Base-by-base conservation (phyloP, 1,140 invertebrate genomes). In the Leptinotarsa texana region DNA sequence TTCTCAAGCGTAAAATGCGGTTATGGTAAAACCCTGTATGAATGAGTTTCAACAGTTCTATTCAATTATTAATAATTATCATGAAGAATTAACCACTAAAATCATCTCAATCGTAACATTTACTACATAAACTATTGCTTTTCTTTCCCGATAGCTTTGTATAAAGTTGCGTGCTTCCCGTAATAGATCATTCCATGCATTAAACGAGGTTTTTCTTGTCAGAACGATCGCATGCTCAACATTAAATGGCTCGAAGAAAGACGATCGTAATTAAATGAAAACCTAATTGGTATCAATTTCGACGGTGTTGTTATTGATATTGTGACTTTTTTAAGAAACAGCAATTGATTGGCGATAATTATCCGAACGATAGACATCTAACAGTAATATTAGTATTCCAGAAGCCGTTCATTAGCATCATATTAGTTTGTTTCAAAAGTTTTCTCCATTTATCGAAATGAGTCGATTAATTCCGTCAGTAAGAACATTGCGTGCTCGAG, bases 231-330 rank as follows among this genome's bases (percentile, higher is more conserved):
- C 63, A 27, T 65, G 63, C 21, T 65, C 13, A 17, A 57, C 51
- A 18, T 17, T 57, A 8, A 57, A 57, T 57, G 51, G 51, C 51
- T 57, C 51, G 21, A 22, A 24, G 63, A 65, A 65, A 65, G 63
- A 65, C 21, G 63, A 65, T 65, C 63, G 63, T 65, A 65, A 69
- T 69, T 49, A 42, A 21, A 49, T 69, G 21, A 49, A 49, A 21
- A 49, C n/a, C 33, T 69, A 33, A 47, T 63, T 48, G 57, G 33
- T 42, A 65, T 72, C 63, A 27, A 72, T 72, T 62, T 72, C 63
- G 2, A 24, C 17, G 15, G 51, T 18, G 15, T 42, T 42, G 33
- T 57, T 57, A 57, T 57, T 57, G 51, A 57, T 57, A 57, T 57
- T 57, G 51, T 57, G 15, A 17, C 51, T 57, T 57, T 57, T 57